Evolutionary conservation across 2,113 vertebrate species (phyloP).

Genomic region (Cryptomyrus ogoouensis): DNA sequence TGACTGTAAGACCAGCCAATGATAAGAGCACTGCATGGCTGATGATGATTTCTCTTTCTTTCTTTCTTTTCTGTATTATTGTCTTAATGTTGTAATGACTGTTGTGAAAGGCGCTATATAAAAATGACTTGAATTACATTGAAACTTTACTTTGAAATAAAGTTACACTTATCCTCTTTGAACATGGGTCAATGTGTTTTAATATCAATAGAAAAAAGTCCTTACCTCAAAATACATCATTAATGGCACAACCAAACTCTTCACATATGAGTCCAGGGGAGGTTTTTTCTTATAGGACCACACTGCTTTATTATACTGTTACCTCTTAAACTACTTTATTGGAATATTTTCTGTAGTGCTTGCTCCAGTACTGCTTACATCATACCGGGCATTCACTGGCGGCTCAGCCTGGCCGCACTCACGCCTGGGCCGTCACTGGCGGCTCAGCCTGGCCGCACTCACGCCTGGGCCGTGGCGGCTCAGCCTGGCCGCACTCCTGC

Average conservation of each 20-base stretch:
- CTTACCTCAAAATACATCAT: not conserved
- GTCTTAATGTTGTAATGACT: not conserved
- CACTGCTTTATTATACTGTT: not conserved
- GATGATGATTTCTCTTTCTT: not conserved
- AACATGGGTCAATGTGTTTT: not conserved
- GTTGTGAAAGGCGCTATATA: not conserved
- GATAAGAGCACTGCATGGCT: not conserved
- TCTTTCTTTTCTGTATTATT: not conserved
- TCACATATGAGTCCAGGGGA: not conserved
- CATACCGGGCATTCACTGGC: too few species aligned
- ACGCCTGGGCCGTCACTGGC: too few species aligned
- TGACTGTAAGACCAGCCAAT: not conserved
- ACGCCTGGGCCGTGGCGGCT: too few species aligned
- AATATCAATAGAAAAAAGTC: not conserved
- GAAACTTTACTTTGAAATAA: not conserved
- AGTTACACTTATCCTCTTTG: not conserved
- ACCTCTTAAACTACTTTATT: not conserved
- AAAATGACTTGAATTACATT: not conserved
- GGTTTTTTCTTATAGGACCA: not conserved
- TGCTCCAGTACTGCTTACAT: not conserved
- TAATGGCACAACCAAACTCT: not conserved
- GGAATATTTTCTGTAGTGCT: not conserved
- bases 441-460: too few species aligned
- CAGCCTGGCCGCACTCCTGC: too few species aligned
- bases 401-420: too few species aligned